A percentile compares a stretch with the other conserved stretches of the same genome.
These are phyloP conservation scores for Anthoptus insignis DNA, from an alignment of 2,888 invertebrate genomes.

Conservation along the genomic window DNA sequence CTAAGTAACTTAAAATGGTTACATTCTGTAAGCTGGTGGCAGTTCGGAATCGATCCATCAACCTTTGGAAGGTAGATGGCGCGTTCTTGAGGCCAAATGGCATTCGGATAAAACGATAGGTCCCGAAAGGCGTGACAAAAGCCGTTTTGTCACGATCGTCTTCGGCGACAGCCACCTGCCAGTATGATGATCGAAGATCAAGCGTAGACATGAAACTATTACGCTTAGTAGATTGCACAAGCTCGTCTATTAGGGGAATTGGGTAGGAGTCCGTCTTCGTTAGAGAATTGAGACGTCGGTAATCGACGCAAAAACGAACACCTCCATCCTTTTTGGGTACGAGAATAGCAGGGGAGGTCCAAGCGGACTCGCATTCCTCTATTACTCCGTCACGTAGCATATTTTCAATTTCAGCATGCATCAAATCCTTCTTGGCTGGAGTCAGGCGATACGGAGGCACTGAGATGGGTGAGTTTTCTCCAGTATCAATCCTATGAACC, in stretches of 20 bases:
- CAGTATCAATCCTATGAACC: constrained; percentile 51
- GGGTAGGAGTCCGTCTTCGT: constrained; percentile 56
- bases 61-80: constrained; percentile 56
- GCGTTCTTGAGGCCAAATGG: constrained; percentile 58
- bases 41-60: constrained; percentile 49
- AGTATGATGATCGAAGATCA: constrained; percentile 62
- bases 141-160: constrained; percentile 54
- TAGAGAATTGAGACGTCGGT: constrained; percentile 49
- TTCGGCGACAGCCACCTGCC: constrained; percentile 53
- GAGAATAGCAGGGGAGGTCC: constrained; percentile 59
- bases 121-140: constrained; percentile 56
- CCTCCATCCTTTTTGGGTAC: constrained; percentile 58
- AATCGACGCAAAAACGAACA: constrained; percentile 59
- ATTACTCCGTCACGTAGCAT: constrained; percentile 58
- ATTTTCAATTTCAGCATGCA: constrained; percentile 50
- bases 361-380: constrained; percentile 63
- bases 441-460: constrained; percentile 44
- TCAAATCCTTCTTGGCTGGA: constrained; percentile 43
- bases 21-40: constrained; percentile 44
- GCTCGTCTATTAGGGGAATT: constrained; percentile 63
- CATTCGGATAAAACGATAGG: constrained; percentile 56
- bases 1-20: constrained; percentile 54
- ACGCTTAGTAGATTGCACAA: constrained; percentile 57
- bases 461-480: constrained; percentile 48
- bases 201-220: constrained; percentile 56